Evolutionary conservation across 2,797 vertebrate genomes (phyloP).

Genomic region (Malurus splendens): DNA sequence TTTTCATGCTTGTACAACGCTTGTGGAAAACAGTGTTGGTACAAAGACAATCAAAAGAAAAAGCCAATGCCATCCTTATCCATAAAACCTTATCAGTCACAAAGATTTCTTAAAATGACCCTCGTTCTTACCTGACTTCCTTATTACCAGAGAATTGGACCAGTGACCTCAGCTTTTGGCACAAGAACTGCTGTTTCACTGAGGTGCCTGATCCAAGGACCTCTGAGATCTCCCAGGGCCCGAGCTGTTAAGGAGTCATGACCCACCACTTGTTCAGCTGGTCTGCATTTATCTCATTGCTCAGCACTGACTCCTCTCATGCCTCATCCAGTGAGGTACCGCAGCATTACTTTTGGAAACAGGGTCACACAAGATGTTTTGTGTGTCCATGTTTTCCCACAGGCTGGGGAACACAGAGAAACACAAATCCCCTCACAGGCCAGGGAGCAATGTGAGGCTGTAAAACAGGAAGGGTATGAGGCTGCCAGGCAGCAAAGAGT

Average conservation of each 20-base stretch:
- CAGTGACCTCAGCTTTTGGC: not conserved
- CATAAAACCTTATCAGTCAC: not conserved
- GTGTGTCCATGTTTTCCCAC: not conserved
- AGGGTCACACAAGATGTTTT: not conserved
- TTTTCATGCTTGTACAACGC: not conserved
- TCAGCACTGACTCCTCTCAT: not conserved
- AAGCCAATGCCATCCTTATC: not conserved
- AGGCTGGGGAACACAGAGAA: not conserved
- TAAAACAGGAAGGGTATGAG: not conserved
- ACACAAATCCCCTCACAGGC: not conserved
- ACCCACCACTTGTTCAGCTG: not conserved
- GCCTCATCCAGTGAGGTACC: not conserved
- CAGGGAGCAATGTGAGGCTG: not conserved
- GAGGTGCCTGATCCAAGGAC: not conserved
- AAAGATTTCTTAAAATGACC: conserved; percentile 13
- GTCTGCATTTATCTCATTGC: not conserved
- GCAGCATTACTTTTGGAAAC: not conserved
- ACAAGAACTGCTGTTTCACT: not conserved
- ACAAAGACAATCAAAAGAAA: not conserved
- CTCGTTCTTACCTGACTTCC: conserved; percentile 14
- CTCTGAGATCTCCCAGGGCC: not conserved
- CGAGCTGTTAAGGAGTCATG: accelerated
- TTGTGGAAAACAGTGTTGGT: not conserved
- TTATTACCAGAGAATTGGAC: not conserved
- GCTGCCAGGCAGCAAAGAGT: not conserved